Evolutionary conservation across 2,797 vertebrate genomes (phyloP).

Genomic region (Coregonus sp.): DNA sequence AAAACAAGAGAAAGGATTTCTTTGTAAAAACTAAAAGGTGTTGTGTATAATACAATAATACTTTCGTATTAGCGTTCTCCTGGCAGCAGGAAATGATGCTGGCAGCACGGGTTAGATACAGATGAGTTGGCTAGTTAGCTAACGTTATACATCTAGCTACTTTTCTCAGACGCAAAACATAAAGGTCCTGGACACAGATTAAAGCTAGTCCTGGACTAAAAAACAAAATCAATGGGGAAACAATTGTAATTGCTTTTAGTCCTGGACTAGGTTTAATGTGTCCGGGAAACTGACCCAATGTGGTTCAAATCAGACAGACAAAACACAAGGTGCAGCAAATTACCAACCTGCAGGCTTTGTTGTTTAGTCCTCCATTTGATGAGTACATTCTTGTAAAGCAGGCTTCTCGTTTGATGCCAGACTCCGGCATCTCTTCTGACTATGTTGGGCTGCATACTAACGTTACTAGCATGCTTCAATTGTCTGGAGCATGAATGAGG

Average conservation of each 20-base stretch:
- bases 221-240: too few relatives aligned
- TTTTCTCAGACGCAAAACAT: neutral
- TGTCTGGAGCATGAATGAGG: too few relatives aligned
- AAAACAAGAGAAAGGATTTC: too few relatives aligned
- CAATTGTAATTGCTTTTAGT: too few relatives aligned
- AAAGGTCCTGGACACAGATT: too few relatives aligned
- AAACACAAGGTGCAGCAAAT: neutral
- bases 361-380: conserved; percentile 86
- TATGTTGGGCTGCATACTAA: neutral
- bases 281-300: neutral
- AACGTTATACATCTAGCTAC: too few relatives aligned
- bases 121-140: neutral
- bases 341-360: conserved; percentile 80
- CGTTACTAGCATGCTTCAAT: too few relatives aligned
- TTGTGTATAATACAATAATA: neutral
- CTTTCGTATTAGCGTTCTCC: neutral
- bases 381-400: conserved; percentile 87
- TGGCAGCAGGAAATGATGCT: neutral
- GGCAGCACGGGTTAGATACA: too few relatives aligned
- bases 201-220: too few relatives aligned
- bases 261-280: neutral
- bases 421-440: conserved; percentile 73
- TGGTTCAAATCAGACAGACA: neutral
- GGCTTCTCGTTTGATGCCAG: conserved; percentile 79
- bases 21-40: too few relatives aligned